phyloP scores from a whole-genome alignment of 2,113 vertebrate species.

The Chamaetylas fuelleborni region DNA sequence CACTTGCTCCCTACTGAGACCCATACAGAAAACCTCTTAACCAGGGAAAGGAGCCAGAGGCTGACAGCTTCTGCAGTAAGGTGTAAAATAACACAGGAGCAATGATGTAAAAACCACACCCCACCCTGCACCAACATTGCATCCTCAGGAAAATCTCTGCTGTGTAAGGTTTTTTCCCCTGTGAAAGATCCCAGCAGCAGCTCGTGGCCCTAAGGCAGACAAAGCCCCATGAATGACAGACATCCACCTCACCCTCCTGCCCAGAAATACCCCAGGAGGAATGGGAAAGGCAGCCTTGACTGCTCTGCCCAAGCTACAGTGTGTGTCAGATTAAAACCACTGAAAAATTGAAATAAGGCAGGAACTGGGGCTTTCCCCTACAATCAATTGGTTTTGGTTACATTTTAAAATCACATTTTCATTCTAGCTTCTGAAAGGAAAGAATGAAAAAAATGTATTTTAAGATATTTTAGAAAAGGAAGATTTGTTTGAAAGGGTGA shows the following conservation, averaged over 20 bases:
- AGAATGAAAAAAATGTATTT: background rate
- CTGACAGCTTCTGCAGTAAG: background rate
- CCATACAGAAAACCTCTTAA: background rate
- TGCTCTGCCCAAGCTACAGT: background rate
- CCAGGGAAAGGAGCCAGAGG: background rate
- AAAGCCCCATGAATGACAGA: background rate
- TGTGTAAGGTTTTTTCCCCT: background rate
- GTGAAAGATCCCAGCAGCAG: background rate
- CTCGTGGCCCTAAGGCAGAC: background rate
- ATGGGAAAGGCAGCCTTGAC: background rate
- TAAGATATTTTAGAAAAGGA: background rate
- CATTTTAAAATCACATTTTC: background rate
- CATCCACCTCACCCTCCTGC: background rate
- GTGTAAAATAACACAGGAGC: background rate
- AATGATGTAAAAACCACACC: background rate
- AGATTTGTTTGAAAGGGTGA: background rate
- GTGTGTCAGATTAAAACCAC: background rate
- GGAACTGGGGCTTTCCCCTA: background rate
- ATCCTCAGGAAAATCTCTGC: background rate
- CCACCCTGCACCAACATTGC: background rate
- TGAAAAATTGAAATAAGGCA: background rate
- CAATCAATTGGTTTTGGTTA: background rate
- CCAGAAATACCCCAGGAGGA: background rate
- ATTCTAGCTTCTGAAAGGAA: background rate
- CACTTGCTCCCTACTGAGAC: background rate